Conservation (phyloP, 1,140 invertebrate genomes). For the Drosophila prosaltans region DNA sequence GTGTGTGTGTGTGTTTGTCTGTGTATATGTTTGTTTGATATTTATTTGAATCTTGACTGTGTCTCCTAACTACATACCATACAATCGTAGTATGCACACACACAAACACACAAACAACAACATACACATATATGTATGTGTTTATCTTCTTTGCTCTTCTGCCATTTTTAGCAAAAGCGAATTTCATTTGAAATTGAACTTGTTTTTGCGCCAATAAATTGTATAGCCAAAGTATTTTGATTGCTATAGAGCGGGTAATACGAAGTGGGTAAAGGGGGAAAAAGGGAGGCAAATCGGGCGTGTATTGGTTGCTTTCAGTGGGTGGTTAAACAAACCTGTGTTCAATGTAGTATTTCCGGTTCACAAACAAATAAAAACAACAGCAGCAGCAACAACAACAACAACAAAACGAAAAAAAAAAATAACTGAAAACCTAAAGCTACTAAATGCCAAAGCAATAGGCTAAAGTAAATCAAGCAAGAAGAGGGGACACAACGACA, state of each 20-base stretch:
- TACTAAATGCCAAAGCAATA: constrained; percentile 78
- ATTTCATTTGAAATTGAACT: constrained; percentile 81
- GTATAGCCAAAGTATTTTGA: constrained; percentile 80
- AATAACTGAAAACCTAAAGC: constrained; percentile 69
- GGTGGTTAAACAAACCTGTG: constrained; percentile 48
- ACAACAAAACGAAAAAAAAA: constrained; percentile 37
- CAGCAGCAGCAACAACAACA: not conserved
- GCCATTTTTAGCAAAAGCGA: constrained; percentile 59
- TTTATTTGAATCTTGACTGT: constrained; percentile 81
- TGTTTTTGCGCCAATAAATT: constrained; percentile 81
- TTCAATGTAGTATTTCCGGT: constrained; percentile 68
- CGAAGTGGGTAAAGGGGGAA: not conserved
- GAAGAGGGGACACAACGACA: not conserved
- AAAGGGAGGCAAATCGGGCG: constrained; percentile 13
- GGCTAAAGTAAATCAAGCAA: constrained; percentile 77
- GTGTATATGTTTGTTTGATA: constrained; percentile 65
- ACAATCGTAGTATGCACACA: constrained; percentile 35
- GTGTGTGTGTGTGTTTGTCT: constrained; percentile 45
- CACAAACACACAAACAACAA: constrained; percentile 18
- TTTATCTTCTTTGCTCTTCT: constrained; percentile 46
- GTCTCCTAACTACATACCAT: constrained; percentile 38
- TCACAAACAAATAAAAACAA: constrained; percentile 51
- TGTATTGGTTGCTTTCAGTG: too few species aligned
- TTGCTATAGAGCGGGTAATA: constrained; percentile 47
- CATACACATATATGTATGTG: constrained; percentile 29